Percentiles rank a stretch among this genome's conserved stretches.
These are phyloP conservation scores for Penaeus indicus DNA, from an alignment of 1,140 invertebrate species.

Conservation along the genomic window DNA sequence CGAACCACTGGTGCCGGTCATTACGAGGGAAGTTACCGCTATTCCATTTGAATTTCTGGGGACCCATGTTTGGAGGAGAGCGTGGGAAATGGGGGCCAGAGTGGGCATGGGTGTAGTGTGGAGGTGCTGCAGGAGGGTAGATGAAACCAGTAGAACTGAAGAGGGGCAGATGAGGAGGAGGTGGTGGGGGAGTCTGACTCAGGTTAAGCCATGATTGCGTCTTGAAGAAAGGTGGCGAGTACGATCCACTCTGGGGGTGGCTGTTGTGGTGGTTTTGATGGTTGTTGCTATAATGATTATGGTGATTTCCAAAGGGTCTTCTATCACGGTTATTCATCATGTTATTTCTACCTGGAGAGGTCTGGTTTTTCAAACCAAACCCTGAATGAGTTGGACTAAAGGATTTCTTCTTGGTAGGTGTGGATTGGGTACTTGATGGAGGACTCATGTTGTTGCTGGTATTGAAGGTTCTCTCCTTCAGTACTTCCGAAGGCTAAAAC, in stretches of 20 bases:
- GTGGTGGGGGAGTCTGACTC: conserved; percentile 57
- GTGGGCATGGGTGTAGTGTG: conserved; percentile 51
- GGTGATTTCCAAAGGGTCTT: conserved; percentile 37
- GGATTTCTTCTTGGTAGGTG: conserved; percentile 47
- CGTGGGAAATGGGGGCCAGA: conserved; percentile 41
- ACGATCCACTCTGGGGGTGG: conserved; percentile 47
- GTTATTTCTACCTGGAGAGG: conserved; percentile 18
- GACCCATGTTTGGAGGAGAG: conserved; percentile 46
- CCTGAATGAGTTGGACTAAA: not conserved
- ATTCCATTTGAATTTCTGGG: conserved; percentile 56
- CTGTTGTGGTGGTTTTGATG: conserved; percentile 16
- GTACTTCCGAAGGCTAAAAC: conserved; percentile 29
- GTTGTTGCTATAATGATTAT: not conserved
- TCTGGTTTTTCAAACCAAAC: conserved; percentile 26
- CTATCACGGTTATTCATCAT: not conserved
- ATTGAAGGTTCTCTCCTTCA: conserved; percentile 45
- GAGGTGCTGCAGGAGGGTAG: conserved; percentile 43
- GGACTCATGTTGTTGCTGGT: conserved; percentile 32
- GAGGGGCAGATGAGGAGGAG: conserved; percentile 42
- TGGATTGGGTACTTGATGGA: conserved; percentile 56
- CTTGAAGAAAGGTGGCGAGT: conserved; percentile 57
- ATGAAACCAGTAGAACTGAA: conserved; percentile 51
- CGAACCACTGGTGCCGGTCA: conserved; percentile 52
- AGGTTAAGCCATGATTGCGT: conserved; percentile 55
- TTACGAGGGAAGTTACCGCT: conserved; percentile 38